Percentiles rank a stretch among this genome's conserved stretches.
Evolutionary conservation across 2,888 invertebrate species (phyloP).

Genomic region (Zhuqinia jingwanae): DNA sequence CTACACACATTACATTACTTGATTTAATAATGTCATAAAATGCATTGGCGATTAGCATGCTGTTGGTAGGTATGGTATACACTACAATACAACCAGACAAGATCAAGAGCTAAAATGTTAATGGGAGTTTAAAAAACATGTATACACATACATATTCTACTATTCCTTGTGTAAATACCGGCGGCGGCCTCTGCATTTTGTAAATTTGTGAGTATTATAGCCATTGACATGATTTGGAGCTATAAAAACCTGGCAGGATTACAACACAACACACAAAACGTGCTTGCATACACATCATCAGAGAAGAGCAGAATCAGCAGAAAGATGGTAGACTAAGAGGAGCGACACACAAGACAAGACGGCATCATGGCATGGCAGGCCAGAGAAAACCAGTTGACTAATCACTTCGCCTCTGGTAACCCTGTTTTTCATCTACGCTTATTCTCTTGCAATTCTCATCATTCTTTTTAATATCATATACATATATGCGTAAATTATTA

Average conservation of each 20-base stretch:
- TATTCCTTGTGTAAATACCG: slow-evolving; percentile 18
- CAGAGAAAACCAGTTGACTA: slow-evolving; percentile 54
- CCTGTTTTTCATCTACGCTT: slow-evolving; percentile 31
- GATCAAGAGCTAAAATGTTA: too few species aligned
- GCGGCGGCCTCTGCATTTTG: neutral
- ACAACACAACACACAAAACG: slow-evolving; percentile 32
- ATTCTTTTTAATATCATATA: too few species aligned
- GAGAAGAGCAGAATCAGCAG: too few species aligned
- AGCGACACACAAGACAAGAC: neutral
- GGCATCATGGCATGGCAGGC: slow-evolving; percentile 17
- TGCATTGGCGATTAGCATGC: too few species aligned
- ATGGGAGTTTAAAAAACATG: too few species aligned
- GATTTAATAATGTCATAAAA: slow-evolving; percentile 14
- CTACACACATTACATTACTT: neutral
- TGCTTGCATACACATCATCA: slow-evolving; percentile 2
- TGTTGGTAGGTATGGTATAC: too few species aligned
- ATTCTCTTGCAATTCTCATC: slow-evolving; percentile 62
- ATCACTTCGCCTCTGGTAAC: slow-evolving; percentile 55
- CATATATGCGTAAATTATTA: slow-evolving; percentile 57
- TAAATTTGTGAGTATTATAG: too few species aligned
- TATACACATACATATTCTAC: too few species aligned
- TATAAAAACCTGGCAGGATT: slow-evolving; percentile 23
- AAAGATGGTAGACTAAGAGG: neutral
- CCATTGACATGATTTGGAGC: slow-evolving; percentile 23
- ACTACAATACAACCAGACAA: too few species aligned